Percentiles rank a stretch among this genome's conserved stretches.
phyloP scores from a whole-genome alignment of 1,140 invertebrate species.

The Calliphora vicina region DNA sequence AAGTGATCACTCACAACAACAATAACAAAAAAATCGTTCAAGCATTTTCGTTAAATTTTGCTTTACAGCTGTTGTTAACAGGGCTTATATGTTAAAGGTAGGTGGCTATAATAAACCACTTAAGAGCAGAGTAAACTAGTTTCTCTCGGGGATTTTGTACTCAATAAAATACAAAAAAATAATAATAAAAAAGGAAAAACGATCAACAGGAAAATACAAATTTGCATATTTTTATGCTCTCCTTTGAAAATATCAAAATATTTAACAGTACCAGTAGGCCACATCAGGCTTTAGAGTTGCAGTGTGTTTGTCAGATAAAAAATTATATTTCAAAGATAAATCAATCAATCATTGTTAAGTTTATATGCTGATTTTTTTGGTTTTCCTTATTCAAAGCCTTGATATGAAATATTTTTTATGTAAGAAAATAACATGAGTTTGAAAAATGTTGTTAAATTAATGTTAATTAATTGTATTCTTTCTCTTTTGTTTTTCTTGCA shows the following conservation, averaged over 20 bases:
- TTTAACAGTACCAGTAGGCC: not conserved
- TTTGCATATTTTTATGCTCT: not conserved
- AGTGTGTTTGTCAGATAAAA: not conserved
- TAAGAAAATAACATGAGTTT: not conserved
- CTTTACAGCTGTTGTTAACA: not conserved
- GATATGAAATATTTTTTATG: not conserved
- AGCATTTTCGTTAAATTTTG: not conserved
- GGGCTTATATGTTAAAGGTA: not conserved
- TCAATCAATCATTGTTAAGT: conserved; percentile 27
- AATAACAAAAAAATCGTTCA: not conserved
- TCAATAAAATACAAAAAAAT: too few species aligned
- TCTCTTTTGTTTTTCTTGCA: conserved; percentile 35
- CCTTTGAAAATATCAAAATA: not conserved
- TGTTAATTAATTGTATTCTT: not conserved
- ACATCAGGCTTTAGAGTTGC: not conserved
- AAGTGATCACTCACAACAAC: not conserved
- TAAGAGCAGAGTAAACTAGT: conserved; percentile 10
- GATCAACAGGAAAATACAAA: not conserved
- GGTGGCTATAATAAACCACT: conserved; percentile 21
- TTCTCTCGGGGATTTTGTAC: not conserved
- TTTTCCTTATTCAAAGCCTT: not conserved
- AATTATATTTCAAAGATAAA: conserved; percentile 18
- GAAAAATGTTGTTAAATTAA: conserved; percentile 4
- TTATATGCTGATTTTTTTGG: not conserved
- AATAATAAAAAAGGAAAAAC: too few species aligned